phyloP scores from a whole-genome alignment of 2,888 invertebrate genomes.

The Galerucella nymphaeae region DNA sequence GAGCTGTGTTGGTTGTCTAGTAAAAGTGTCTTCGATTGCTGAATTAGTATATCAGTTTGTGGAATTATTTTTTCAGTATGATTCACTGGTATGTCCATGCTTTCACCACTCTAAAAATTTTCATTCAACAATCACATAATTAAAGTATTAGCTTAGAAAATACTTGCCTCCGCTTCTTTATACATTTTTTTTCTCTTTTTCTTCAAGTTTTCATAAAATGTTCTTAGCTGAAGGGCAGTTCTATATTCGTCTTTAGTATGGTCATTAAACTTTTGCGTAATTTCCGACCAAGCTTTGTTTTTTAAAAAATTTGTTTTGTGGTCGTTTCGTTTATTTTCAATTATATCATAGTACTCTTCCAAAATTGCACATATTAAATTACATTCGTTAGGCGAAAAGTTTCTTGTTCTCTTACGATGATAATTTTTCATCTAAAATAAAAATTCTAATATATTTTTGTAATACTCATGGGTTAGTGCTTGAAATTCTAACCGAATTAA shows the following conservation, averaged over 20 bases:
- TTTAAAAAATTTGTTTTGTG: constrained; percentile 34
- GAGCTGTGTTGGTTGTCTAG: not conserved
- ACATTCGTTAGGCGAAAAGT: constrained; percentile 28
- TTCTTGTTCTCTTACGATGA: constrained; percentile 32
- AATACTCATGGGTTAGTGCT: not conserved
- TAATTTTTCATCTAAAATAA: constrained; percentile 26
- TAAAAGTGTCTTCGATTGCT: constrained; percentile 9
- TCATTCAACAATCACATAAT: not conserved
- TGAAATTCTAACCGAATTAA: constrained; percentile 18
- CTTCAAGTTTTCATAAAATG: constrained; percentile 36
- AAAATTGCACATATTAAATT: constrained; percentile 28
- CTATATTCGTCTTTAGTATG: constrained; percentile 28
- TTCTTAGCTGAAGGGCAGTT: constrained; percentile 30
- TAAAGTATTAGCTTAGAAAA: not conserved
- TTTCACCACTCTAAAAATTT: constrained; percentile 27
- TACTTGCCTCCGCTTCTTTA: constrained; percentile 22
- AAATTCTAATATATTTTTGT: constrained; percentile 1
- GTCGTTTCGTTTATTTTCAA: constrained; percentile 32
- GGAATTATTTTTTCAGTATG: constrained; percentile 16
- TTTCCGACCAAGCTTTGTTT: constrained; percentile 33
- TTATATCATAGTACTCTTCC: constrained; percentile 29
- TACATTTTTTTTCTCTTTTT: constrained; percentile 28
- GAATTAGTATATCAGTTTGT: constrained; percentile 5
- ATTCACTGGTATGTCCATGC: constrained; percentile 8
- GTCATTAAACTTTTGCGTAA: constrained; percentile 34